These are phyloP conservation scores for Zaprionus lachaisei DNA, from an alignment of 1,140 invertebrate species.

Conservation along the genomic window DNA sequence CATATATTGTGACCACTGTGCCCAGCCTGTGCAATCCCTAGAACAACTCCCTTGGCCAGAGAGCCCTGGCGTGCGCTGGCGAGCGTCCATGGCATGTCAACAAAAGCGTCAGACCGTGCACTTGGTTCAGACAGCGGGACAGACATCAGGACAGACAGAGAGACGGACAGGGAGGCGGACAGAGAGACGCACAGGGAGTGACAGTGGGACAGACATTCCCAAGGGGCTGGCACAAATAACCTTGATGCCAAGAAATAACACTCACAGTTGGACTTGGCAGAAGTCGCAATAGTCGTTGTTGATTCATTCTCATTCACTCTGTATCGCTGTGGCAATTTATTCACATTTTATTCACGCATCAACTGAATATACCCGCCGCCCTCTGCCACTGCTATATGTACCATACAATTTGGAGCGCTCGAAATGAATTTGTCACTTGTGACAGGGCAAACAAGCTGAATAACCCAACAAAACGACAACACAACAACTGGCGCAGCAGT, in stretches of 20 bases:
- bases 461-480: conserved; percentile 7
- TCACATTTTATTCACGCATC: conserved; percentile 53
- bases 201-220: background rate
- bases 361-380: conserved; percentile 13
- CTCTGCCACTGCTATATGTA: conserved; percentile 9
- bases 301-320: conserved; percentile 18
- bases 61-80: no score
- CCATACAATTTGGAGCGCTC: conserved; percentile 13
- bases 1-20: conserved; percentile 45
- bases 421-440: conserved; percentile 73
- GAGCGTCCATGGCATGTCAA: conserved; percentile 51
- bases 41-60: background rate
- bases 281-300: conserved; percentile 4
- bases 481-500: conserved; percentile 49
- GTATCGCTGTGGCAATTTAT: conserved; percentile 49
- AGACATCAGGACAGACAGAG: no score
- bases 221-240: background rate
- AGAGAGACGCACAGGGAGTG: conserved; percentile 3
- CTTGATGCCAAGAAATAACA: conserved; percentile 14
- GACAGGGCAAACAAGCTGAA: conserved; percentile 39
- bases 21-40: background rate
- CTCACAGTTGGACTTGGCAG: conserved; percentile 13
- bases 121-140: background rate
- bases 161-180: no score
- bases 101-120: conserved; percentile 39